These are phyloP conservation scores for Phoxinus dragarum DNA, from an alignment of 2,797 vertebrate species.

Conservation along the genomic window DNA sequence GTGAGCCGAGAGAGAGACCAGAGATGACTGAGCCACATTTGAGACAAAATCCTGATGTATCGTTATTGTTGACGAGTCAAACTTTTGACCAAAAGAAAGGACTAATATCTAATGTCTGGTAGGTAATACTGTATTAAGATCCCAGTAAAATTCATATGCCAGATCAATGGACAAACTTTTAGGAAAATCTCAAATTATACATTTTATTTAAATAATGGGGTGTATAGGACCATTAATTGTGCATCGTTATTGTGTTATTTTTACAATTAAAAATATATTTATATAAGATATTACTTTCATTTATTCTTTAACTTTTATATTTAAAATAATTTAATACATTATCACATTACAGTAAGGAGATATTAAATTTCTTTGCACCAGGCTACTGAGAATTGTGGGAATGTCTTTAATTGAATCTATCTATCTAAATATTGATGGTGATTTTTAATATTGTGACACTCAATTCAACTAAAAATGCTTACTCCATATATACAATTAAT, in stretches of 20 bases:
- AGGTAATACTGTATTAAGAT: not conserved
- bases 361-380: not conserved
- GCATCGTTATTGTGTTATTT: not conserved
- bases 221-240: not conserved
- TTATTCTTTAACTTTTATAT: not conserved
- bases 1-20: slow-evolving; percentile 78
- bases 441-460: not conserved
- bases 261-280: not conserved
- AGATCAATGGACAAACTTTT: not conserved
- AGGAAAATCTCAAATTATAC: not conserved
- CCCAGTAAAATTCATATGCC: not conserved
- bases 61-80: not conserved
- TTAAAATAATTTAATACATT: not conserved
- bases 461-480: not conserved
- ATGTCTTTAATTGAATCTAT: not conserved
- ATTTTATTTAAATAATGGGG: not conserved
- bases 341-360: not conserved
- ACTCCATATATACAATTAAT: not conserved
- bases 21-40: not conserved
- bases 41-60: slow-evolving; percentile 21
- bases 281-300: not conserved
- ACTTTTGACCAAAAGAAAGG: not conserved
- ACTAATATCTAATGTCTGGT: not conserved
- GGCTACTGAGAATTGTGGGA: not conserved
- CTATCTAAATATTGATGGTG: not conserved